Evolutionary conservation across 2,113 vertebrate species (phyloP).

Genomic region (Cyanocitta stelleri): DNA sequence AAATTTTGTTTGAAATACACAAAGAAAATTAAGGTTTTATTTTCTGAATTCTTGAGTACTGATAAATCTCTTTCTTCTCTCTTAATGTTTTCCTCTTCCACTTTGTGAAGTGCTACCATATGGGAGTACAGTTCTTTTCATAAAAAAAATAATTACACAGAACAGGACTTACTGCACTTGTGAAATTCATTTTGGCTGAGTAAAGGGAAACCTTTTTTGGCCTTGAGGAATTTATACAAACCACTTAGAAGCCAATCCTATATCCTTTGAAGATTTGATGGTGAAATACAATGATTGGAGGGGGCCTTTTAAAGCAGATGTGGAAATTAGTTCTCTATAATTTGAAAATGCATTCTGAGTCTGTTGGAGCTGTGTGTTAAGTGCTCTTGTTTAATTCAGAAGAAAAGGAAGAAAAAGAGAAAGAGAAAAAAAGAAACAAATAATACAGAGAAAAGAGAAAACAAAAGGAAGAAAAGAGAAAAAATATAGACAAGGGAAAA

Average conservation of each 20-base stretch:
- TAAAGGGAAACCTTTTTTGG: not conserved
- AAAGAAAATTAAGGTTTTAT: not conserved
- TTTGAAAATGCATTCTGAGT: not conserved
- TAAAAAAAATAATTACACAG: not conserved
- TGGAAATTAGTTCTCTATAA: slow-evolving; percentile 19
- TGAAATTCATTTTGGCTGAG: not conserved
- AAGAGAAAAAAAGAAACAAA: not conserved
- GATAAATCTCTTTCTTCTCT: not conserved
- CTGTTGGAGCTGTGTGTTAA: not conserved
- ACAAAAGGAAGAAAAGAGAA: not conserved
- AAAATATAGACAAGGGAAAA: not conserved
- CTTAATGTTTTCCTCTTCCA: not conserved
- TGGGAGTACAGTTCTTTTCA: not conserved
- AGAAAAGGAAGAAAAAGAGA: not conserved
- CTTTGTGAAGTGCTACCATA: not conserved
- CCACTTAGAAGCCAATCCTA: not conserved
- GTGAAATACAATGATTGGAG: slow-evolving; percentile 15
- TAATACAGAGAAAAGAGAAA: not conserved
- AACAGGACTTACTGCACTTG: not conserved
- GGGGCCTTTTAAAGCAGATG: not conserved
- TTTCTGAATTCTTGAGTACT: not conserved
- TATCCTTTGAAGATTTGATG: slow-evolving; percentile 29
- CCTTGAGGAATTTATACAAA: slow-evolving; percentile 4
- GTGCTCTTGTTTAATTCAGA: not conserved
- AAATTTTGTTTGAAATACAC: not conserved